Conservation (phyloP, 2,113 vertebrate genomes). For the Sula dactylatra region DNA sequence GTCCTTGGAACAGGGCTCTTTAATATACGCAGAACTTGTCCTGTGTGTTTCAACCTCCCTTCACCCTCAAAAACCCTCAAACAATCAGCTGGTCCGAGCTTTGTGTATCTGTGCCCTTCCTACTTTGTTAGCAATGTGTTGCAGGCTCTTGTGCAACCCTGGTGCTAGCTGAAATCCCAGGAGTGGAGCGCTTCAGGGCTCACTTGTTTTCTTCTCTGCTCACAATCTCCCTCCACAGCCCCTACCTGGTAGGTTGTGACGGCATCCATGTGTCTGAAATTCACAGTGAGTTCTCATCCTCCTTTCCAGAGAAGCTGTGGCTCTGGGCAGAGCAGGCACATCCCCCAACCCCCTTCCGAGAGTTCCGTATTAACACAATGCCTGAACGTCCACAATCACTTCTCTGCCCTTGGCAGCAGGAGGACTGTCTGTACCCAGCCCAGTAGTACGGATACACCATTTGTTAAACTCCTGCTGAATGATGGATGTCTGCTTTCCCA, state of each 20-base stretch:
- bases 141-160: background rate
- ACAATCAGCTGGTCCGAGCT: background rate
- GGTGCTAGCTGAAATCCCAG: background rate
- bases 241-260: background rate
- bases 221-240: background rate
- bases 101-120: background rate
- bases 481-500: background rate
- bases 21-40: background rate
- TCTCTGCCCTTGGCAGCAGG: background rate
- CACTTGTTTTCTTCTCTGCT: background rate
- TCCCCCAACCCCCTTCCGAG: background rate
- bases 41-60: background rate
- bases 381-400: background rate
- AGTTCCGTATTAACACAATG: background rate
- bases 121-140: background rate
- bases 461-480: fast-evolving
- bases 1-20: background rate
- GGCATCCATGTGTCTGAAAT: background rate
- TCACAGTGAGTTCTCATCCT: background rate
- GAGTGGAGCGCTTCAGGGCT: background rate
- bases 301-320: background rate
- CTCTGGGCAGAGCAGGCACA: background rate
- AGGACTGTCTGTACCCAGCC: background rate
- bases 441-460: fast-evolving
- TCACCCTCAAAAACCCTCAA: background rate